A percentile compares a stretch with the other conserved stretches of the same genome.
Conservation (phyloP, 2,113 vertebrate species). For the Rhizomys pruinosus region DNA sequence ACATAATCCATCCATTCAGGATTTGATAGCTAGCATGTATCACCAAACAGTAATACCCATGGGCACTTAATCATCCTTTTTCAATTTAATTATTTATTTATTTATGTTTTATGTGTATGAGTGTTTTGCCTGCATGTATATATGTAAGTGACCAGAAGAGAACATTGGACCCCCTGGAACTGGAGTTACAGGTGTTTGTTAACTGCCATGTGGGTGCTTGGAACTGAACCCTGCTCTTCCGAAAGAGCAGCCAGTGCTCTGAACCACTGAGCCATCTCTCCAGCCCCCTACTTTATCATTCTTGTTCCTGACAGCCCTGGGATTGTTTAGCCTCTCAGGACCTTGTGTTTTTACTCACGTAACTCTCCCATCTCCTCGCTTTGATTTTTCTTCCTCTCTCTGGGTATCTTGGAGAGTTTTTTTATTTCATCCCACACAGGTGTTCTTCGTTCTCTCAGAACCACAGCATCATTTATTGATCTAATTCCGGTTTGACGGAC, state of each 20-base stretch:
- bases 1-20: background rate
- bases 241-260: no score
- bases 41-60: background rate
- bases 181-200: no score
- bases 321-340: background rate
- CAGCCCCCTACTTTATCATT: no score
- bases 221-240: no score
- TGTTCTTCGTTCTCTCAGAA: background rate
- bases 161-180: no score
- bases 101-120: no score
- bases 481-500: background rate
- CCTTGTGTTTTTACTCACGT: background rate
- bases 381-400: fast-evolving
- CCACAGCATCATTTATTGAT: background rate
- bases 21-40: background rate
- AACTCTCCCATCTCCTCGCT: background rate
- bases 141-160: no score
- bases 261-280: no score
- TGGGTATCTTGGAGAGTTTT: background rate
- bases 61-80: background rate
- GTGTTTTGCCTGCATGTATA: no score
- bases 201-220: no score
- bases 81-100: no score
- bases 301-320: background rate
- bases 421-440: background rate